phyloP scores from a whole-genome alignment of 2,888 invertebrate genomes.

The Atrina japonica region DNA sequence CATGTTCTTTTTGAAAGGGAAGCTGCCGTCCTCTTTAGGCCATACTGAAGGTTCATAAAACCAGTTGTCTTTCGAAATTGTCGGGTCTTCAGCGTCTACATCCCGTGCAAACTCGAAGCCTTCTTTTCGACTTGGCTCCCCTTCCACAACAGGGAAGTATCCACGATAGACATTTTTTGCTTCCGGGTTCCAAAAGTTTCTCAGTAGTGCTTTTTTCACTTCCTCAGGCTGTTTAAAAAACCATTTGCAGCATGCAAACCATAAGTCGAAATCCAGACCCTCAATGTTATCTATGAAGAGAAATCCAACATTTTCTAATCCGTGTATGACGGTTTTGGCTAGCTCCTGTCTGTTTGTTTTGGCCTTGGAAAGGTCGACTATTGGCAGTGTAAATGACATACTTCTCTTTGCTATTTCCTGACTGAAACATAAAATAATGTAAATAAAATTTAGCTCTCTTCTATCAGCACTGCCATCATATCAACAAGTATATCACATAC shows the following conservation, averaged over 20 bases:
- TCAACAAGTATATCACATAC: too few relatives aligned
- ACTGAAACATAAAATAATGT: too few relatives aligned
- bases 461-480: too few relatives aligned
- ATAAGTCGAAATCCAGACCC: conserved; percentile 55
- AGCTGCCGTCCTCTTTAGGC: conserved; percentile 56
- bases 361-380: conserved; percentile 59
- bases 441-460: too few relatives aligned
- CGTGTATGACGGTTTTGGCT: conserved; percentile 56
- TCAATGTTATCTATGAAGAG: conserved; percentile 61
- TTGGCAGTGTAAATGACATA: conserved; percentile 42
- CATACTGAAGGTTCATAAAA: conserved; percentile 64
- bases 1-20: conserved; percentile 57
- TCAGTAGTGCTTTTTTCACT: conserved; percentile 47
- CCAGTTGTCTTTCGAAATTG: conserved; percentile 53
- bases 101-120: conserved; percentile 64
- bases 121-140: conserved; percentile 62
- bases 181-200: conserved; percentile 56
- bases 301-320: conserved; percentile 64
- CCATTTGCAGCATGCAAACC: conserved; percentile 54
- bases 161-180: conserved; percentile 63
- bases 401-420: too few relatives aligned
- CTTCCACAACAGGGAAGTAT: conserved; percentile 62
- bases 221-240: conserved; percentile 57
- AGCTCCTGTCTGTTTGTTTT: conserved; percentile 45
- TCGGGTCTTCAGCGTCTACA: conserved; percentile 50